Percentiles rank a stretch among this genome's conserved stretches.
These are phyloP conservation scores for Podarcis muralis DNA, from an alignment of 2,113 vertebrate genomes.

Conservation along the genomic window DNA sequence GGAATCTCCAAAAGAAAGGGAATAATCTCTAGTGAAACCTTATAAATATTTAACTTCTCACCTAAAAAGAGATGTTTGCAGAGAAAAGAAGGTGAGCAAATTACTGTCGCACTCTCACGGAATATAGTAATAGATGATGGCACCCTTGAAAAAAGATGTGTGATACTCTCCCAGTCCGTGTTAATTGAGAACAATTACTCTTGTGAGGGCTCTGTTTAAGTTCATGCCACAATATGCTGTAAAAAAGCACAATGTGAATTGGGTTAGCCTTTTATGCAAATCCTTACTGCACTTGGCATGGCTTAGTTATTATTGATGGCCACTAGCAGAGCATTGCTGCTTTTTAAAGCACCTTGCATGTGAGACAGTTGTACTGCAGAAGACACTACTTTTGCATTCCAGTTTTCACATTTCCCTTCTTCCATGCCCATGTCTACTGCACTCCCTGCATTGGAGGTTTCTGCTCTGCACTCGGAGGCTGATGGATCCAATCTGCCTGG, in stretches of 20 bases:
- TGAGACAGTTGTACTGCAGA: not conserved
- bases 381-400: not conserved
- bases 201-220: slow-evolving; percentile 4
- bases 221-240: not conserved
- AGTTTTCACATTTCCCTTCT: not conserved
- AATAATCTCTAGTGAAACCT: slow-evolving; percentile 24
- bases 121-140: slow-evolving; percentile 34
- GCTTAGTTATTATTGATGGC: not conserved
- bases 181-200: slow-evolving; percentile 46
- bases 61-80: slow-evolving; percentile 47
- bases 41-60: slow-evolving; percentile 52
- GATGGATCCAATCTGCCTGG: too few species aligned
- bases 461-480: too few species aligned
- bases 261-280: not conserved
- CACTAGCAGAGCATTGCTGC: not conserved
- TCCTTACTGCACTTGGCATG: not conserved
- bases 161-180: slow-evolving; percentile 19
- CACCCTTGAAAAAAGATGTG: slow-evolving; percentile 3
- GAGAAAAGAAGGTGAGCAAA: slow-evolving; percentile 41
- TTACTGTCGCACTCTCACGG: slow-evolving; percentile 26
- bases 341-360: not conserved
- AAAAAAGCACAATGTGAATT: not conserved
- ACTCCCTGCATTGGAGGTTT: too few species aligned
- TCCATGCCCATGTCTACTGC: not conserved
- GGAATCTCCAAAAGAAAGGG: slow-evolving; percentile 31